phyloP scores from a whole-genome alignment of 2,797 vertebrate species.

The Dicrostonyx torquatus region DNA sequence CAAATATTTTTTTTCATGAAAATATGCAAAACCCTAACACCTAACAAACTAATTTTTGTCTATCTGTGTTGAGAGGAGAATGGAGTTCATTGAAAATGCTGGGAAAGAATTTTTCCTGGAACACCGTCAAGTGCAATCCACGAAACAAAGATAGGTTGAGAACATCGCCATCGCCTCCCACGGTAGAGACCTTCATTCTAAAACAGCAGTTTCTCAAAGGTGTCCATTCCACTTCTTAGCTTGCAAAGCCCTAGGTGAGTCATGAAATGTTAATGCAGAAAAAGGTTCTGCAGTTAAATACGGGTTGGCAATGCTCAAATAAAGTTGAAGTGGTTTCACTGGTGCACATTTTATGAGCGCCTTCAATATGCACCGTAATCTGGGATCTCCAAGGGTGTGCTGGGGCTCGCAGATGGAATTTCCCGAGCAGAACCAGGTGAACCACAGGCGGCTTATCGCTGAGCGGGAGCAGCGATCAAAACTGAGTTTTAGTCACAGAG shows the following conservation, averaged over 20 bases:
- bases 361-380: background rate
- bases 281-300: conserved; percentile 12
- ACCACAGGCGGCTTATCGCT: conserved; percentile 49
- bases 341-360: background rate
- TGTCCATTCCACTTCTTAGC: background rate
- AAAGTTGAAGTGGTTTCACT: conserved; percentile 30
- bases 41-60: conserved; percentile 2
- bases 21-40: background rate
- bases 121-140: conserved; percentile 4
- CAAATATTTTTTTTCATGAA: conserved; percentile 22
- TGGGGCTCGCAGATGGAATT: conserved; percentile 12
- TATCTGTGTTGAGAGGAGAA: background rate
- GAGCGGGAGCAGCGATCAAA: background rate
- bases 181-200: background rate
- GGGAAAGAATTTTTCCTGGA: background rate
- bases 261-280: conserved; percentile 36
- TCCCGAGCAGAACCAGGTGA: conserved; percentile 47
- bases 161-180: background rate
- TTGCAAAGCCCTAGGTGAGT: background rate
- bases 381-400: background rate
- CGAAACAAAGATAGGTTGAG: background rate
- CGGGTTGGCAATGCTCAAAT: conserved; percentile 49
- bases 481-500: background rate
- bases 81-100: background rate
- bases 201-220: conserved; percentile 10